Base-by-base conservation (phyloP, 2,888 invertebrate species). In the Mythimna lalbum region DNA sequence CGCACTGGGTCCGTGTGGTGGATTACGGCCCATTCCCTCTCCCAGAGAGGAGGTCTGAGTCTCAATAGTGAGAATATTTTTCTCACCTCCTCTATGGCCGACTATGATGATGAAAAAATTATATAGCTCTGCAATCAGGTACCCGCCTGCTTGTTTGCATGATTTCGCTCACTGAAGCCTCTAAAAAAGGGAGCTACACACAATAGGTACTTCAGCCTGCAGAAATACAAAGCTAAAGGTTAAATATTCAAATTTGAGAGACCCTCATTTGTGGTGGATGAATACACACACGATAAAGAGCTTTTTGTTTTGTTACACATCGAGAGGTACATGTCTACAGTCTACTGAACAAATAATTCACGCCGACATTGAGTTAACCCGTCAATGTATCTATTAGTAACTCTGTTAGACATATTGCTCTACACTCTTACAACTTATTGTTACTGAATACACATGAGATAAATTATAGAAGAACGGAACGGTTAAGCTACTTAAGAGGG, bases 251-350 rank as follows among this genome's bases (percentile, higher is more conserved):
- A 52, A 49, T 60, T 27, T 33, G 21, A 60, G 39, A 57, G 53
- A 43, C 10, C 33, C 23, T 31, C 49, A 43, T 47, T 33, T 56
- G 59, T 33, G n/a, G 49, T 6, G 17, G 33, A 50, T 23, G 59
- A 60, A 43, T 68, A 49, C 39, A 60, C 33, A 52, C 52, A 59
- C 19, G 49, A 50, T 21, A 55, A 52, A 63, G 5, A 10, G 33
- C 27, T 52, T 71, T 65, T 71, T 63, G 67, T 36, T 63, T 49
- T 49, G 12, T 59, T 52, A 62, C 31, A 53, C 21, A 65, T 27
- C 21, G 10, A 23, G 17, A 17, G 52, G 21, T 62, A 36, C 17
- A 21, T 31, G 21, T n/a, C 10, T 21, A 31, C 21, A 43, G 39
- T 31, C 10, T 43, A 47, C 17, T 31, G 31, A 68, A 14, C 27